Conservation (phyloP, 2,888 invertebrate genomes). For the Coecobrya sp. region DNA sequence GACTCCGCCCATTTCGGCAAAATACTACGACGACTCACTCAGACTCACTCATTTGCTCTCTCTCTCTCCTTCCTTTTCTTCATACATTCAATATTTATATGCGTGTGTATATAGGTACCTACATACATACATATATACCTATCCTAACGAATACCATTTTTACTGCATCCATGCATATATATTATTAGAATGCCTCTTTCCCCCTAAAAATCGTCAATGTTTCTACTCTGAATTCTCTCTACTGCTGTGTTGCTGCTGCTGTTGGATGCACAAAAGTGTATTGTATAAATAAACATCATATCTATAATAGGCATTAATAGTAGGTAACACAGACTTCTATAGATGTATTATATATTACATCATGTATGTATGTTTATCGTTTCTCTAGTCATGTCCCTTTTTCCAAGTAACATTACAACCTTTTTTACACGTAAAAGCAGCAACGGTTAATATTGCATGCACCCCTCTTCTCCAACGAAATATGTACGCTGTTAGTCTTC, state of each 20-base stretch:
- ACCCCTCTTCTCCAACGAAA: conserved; percentile 7
- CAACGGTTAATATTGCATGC: conserved; percentile 17
- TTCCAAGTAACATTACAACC: conserved; percentile 37
- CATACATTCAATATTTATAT: conserved; percentile 59
- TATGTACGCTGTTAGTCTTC: conserved; percentile 1
- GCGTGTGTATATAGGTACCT: neutral
- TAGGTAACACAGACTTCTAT: neutral
- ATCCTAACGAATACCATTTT: neutral
- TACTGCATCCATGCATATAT: conserved; percentile 29
- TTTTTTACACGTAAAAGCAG: conserved; percentile 10
- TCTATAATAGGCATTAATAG: neutral
- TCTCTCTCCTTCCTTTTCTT: conserved; percentile 33
- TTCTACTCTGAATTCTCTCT: conserved; percentile 17
- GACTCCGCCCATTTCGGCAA: conserved; percentile 85
- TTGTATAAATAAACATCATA: conserved; percentile 44
- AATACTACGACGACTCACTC: conserved; percentile 82
- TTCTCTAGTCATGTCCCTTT: neutral
- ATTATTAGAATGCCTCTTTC: conserved; percentile 6
- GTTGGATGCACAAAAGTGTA: conserved; percentile 39
- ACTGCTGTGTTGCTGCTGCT: neutral
- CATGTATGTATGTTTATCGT: neutral
- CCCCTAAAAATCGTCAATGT: conserved; percentile 29
- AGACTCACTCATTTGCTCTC: conserved; percentile 49
- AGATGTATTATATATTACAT: neutral
- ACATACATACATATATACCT: neutral